phyloP scores from a whole-genome alignment of 2,888 invertebrate species.

The Geophilus truncorum region DNA sequence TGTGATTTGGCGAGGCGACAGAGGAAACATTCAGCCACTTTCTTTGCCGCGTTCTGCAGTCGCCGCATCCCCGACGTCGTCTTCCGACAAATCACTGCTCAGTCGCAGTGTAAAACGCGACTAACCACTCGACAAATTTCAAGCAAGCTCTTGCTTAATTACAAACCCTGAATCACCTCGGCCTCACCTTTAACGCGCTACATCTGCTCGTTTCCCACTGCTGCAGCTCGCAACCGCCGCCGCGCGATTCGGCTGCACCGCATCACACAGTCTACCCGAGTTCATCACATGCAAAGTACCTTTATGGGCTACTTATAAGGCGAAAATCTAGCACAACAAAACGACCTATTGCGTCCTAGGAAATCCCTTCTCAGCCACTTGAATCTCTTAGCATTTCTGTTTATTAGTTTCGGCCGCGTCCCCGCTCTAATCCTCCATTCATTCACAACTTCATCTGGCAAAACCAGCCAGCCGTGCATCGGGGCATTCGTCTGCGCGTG shows the following conservation, averaged over 20 bases:
- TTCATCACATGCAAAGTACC: slow-evolving; percentile 19
- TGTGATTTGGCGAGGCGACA: slow-evolving; percentile 17
- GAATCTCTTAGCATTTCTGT: background rate
- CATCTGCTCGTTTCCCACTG: background rate
- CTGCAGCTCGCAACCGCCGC: background rate
- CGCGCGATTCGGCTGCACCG: background rate
- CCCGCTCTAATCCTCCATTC: background rate
- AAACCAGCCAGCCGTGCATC: background rate
- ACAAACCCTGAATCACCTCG: background rate
- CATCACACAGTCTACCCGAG: background rate
- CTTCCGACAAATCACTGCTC: background rate
- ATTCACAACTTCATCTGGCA: background rate
- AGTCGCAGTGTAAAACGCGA: background rate
- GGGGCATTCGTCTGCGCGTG: background rate
- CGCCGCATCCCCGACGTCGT: background rate
- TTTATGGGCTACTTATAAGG: background rate
- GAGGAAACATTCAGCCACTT: background rate
- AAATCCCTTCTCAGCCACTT: slow-evolving; percentile 20
- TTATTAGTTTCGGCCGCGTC: background rate
- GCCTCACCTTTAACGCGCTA: slow-evolving; percentile 1
- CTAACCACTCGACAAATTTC: slow-evolving; percentile 22
- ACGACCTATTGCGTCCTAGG: background rate
- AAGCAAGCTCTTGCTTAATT: slow-evolving; percentile 1
- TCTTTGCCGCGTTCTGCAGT: background rate
- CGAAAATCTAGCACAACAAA: background rate